phyloP scores from a whole-genome alignment of 2,888 invertebrate genomes.

The Trichogramma dendrolimi region DNA sequence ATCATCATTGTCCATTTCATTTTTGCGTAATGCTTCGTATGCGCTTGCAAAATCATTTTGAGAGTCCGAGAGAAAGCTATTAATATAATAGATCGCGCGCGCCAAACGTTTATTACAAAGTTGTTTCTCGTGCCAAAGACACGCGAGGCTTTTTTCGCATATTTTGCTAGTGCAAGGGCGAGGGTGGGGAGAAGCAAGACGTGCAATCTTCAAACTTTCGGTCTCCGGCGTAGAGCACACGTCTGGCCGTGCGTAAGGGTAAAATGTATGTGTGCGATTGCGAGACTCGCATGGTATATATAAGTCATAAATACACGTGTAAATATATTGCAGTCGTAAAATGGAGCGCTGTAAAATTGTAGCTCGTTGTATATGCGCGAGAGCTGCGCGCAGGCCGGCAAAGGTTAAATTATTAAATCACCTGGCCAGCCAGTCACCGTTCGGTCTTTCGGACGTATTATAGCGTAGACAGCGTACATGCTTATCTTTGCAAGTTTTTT shows the following conservation, averaged over 20 bases:
- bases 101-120: slow-evolving; percentile 15
- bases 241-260: neutral
- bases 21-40: neutral
- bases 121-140: neutral
- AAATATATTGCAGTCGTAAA: slow-evolving; percentile 48
- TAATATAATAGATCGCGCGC: slow-evolving; percentile 9
- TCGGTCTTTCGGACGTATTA: no score
- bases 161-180: no score
- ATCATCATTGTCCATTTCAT: slow-evolving; percentile 20
- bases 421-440: slow-evolving; percentile 22
- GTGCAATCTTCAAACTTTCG: slow-evolving; percentile 24
- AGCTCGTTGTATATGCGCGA: slow-evolving; percentile 8
- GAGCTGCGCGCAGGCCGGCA: slow-evolving; percentile 1
- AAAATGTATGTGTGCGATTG: neutral
- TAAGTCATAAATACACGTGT: slow-evolving; percentile 48
- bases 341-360: slow-evolving; percentile 42
- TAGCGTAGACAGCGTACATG: no score
- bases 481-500: no score
- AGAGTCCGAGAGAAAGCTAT: slow-evolving; percentile 4
- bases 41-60: neutral
- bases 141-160: no score
- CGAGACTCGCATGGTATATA: slow-evolving; percentile 18
- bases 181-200: neutral
- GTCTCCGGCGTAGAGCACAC: neutral
- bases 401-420: slow-evolving; percentile 43